Percentiles rank a stretch among this genome's conserved stretches.
Evolutionary conservation across 2,888 invertebrate species (phyloP).

Genomic region (Abrostola tripartita): DNA sequence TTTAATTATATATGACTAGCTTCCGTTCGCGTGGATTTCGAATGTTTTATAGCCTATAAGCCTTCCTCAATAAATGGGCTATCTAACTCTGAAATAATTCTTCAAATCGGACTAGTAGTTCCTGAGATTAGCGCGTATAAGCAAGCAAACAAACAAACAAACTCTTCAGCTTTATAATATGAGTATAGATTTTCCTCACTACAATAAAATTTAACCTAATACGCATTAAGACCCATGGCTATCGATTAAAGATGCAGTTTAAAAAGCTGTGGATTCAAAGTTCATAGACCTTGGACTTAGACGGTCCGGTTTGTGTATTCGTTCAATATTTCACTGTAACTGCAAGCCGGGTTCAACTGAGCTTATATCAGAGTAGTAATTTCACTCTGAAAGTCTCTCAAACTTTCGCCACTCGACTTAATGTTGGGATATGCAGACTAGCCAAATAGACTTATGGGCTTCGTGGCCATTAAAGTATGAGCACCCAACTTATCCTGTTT

Average conservation of each 20-base stretch:
- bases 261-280: background rate
- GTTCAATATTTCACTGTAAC: conserved; percentile 18
- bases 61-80: too few species aligned
- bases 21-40: too few species aligned
- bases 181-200: too few species aligned
- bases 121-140: too few species aligned
- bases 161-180: too few species aligned
- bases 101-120: too few species aligned
- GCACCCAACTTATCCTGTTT: conserved; percentile 1
- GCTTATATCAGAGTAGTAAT: conserved; percentile 26
- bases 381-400: conserved; percentile 14
- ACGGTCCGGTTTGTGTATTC: conserved; percentile 15
- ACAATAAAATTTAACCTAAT: too few species aligned
- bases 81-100: too few species aligned
- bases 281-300: background rate
- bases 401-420: conserved; percentile 27
- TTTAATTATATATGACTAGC: too few species aligned
- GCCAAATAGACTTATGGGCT: conserved; percentile 4
- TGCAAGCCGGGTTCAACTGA: conserved; percentile 19
- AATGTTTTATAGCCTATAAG: too few species aligned
- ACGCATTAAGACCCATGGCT: background rate
- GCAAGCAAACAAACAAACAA: too few species aligned
- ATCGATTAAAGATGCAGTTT: background rate
- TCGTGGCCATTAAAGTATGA: background rate
- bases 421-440: conserved; percentile 19